A percentile compares a stretch with the other conserved stretches of the same genome.
Evolutionary conservation across 2,113 vertebrate species (phyloP).

Genomic region (Amblyornis subalaris): DNA sequence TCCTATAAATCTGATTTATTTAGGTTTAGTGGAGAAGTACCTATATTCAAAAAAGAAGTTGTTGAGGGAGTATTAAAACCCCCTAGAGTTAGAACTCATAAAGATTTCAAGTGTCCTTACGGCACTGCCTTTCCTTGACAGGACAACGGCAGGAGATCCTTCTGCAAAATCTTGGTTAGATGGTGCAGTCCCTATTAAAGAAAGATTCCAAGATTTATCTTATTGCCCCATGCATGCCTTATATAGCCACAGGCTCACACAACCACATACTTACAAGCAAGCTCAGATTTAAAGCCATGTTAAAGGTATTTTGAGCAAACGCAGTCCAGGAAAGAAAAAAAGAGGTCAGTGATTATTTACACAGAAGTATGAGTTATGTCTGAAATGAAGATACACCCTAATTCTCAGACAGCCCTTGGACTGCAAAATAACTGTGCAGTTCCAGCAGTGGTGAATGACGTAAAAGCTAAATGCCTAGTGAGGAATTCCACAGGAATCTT

Average conservation of each 20-base stretch:
- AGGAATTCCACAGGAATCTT: conserved; percentile 35
- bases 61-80: background rate
- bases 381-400: conserved; percentile 60
- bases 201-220: background rate
- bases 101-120: background rate
- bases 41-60: background rate
- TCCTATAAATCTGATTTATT: conserved; percentile 43
- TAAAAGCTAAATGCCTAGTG: conserved; percentile 20
- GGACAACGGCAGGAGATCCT: background rate
- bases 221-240: background rate
- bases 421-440: conserved; percentile 24
- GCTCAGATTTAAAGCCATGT: background rate
- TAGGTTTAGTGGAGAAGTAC: background rate
- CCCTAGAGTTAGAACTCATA: background rate
- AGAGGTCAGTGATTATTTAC: conserved; percentile 47
- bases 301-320: background rate
- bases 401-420: conserved; percentile 44
- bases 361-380: conserved; percentile 57
- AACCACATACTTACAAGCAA: background rate
- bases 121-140: background rate
- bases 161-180: background rate
- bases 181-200: background rate
- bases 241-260: background rate
- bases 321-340: background rate
- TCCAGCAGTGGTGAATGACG: conserved; percentile 27